phyloP scores from a whole-genome alignment of 2,888 invertebrate genomes.

The Apodemia zela region DNA sequence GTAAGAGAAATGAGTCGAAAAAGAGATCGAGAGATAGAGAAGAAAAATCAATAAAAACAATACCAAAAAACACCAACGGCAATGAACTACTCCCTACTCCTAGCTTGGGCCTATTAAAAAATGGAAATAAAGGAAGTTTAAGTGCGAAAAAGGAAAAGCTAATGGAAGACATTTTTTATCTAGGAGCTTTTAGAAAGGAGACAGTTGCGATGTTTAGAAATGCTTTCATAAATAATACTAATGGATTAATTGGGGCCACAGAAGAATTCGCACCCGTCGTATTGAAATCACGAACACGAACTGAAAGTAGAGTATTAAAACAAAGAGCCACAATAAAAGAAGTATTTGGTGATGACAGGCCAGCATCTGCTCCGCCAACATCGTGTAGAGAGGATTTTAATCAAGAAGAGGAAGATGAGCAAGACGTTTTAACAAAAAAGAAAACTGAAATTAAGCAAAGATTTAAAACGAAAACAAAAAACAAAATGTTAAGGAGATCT shows the following conservation, averaged over 20 bases:
- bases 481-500: slow-evolving; percentile 60
- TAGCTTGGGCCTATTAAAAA: slow-evolving; percentile 74
- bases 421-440: slow-evolving; percentile 50
- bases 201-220: slow-evolving; percentile 84
- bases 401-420: slow-evolving; percentile 49
- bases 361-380: slow-evolving; percentile 90
- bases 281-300: slow-evolving; percentile 86
- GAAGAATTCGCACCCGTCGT: slow-evolving; percentile 86
- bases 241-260: slow-evolving; percentile 77
- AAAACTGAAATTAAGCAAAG: slow-evolving; percentile 57
- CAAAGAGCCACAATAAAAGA: slow-evolving; percentile 89
- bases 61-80: slow-evolving; percentile 75
- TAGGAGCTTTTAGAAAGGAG: slow-evolving; percentile 84
- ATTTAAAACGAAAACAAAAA: slow-evolving; percentile 66
- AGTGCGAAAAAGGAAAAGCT: slow-evolving; percentile 69
- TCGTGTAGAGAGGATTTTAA: slow-evolving; percentile 76
- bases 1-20: slow-evolving; percentile 77
- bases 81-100: slow-evolving; percentile 84
- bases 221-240: slow-evolving; percentile 83
- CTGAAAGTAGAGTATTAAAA: slow-evolving; percentile 85
- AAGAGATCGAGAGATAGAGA: slow-evolving; percentile 77
- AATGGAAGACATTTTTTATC: slow-evolving; percentile 80
- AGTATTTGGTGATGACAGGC: slow-evolving; percentile 89
- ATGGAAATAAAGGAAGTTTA: slow-evolving; percentile 59
- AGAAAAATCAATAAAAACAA: slow-evolving; percentile 75